phyloP scores from a whole-genome alignment of 2,888 invertebrate genomes.

The Agriopis aurantiaria region DNA sequence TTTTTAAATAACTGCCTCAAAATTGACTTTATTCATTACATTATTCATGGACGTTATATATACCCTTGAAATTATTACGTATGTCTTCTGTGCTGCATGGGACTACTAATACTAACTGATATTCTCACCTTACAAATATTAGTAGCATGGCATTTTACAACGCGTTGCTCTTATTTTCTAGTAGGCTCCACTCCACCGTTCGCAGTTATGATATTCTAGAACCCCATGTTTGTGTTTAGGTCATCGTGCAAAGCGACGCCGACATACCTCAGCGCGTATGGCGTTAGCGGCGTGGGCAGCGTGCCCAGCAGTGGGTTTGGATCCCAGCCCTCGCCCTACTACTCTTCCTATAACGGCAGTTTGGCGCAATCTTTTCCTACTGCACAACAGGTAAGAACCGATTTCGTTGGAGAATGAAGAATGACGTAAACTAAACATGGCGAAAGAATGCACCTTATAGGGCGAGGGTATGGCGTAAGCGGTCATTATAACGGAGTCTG shows the following conservation, averaged over 20 bases:
- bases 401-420: too few species aligned
- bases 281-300: constrained; percentile 78
- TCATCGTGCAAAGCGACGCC: constrained; percentile 87
- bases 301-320: constrained; percentile 77
- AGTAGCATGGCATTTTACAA: not conserved
- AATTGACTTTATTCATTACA: too few species aligned
- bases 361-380: constrained; percentile 84
- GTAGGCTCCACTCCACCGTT: not conserved
- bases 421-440: too few species aligned
- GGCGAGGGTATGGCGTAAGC: too few species aligned
- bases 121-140: not conserved
- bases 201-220: not conserved
- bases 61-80: too few species aligned
- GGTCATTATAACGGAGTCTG: too few species aligned
- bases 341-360: constrained; percentile 85
- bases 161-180: not conserved
- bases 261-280: constrained; percentile 82
- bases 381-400: constrained; percentile 83
- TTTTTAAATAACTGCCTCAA: too few species aligned
- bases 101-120: too few species aligned
- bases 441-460: too few species aligned
- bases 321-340: constrained; percentile 79
- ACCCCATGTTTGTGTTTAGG: constrained; percentile 53
- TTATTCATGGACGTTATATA: too few species aligned
- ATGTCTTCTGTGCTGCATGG: too few species aligned